Percentiles rank a stretch among this genome's conserved stretches.
These are phyloP conservation scores for Grallaria varia DNA, from an alignment of 2,113 vertebrate species.

Conservation along the genomic window DNA sequence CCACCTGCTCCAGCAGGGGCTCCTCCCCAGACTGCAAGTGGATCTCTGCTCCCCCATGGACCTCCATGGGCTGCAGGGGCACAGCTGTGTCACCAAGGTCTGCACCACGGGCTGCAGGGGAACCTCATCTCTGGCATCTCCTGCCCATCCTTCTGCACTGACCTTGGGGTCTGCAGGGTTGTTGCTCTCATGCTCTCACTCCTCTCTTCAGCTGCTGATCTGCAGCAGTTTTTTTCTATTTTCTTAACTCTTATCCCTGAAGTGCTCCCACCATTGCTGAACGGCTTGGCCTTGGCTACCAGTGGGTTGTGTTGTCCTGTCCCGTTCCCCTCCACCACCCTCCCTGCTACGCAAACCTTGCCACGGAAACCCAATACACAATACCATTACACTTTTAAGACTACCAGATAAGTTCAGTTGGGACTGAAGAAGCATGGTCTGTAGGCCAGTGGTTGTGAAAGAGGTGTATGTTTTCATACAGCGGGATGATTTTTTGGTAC, in stretches of 20 bases:
- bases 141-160: not conserved
- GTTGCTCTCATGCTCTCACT: not conserved
- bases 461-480: not conserved
- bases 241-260: not conserved
- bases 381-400: not conserved
- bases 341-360: not conserved
- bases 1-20: not conserved
- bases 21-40: not conserved
- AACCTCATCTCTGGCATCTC: not conserved
- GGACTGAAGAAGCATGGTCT: not conserved
- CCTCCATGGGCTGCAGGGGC: not conserved
- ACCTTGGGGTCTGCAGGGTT: not conserved
- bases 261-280: fast-evolving
- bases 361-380: not conserved
- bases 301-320: not conserved
- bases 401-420: not conserved
- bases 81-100: not conserved
- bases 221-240: not conserved
- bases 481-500: not conserved
- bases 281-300: fast-evolving
- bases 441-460: not conserved
- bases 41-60: not conserved
- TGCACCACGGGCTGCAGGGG: not conserved
- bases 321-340: not conserved
- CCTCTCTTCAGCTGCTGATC: not conserved